Base-by-base conservation (phyloP, 2,797 vertebrate species). In the Anisognathus igniventris region DNA sequence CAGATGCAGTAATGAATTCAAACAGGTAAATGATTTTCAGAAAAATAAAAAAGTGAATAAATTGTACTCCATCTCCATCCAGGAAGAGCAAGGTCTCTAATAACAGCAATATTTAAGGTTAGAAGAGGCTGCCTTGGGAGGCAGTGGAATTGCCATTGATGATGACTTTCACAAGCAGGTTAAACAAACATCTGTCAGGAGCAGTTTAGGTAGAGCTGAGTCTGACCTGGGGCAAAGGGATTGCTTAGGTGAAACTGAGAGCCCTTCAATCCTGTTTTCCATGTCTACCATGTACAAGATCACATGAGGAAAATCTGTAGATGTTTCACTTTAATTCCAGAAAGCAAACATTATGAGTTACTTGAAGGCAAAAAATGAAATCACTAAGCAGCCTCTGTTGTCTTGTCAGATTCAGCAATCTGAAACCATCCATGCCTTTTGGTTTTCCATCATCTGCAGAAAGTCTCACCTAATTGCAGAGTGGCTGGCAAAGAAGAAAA, bases 181-280 rank as follows among this genome's bases (percentile, higher is more conserved):
- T 86, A 92, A 62, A 84, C 33, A 84, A 96, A 84, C 33, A 73
- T 37, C 77, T 84, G 47, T 33, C 84, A 93, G 73, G 24, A 88
- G 54, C 25, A 58, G 31, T 68, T 84, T 40, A 80, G 66, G 70
- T 37, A 88, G 42, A 83, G 57, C 54, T 3, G 1, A 74, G 28
- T 31, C 45, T 91, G 82, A 47, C 76, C 0, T 62, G 66, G 31
- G 62, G 79, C 57, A 84, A 93, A 93, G 31, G 25, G 40, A 75
- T 31, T 15, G 35, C 35, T 72, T 75, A 54, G n/a, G 66, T 73
- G 73, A 95, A 87, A 74, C 70, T 0, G 4, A 80, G 39, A 86
- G 39, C 31, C 35, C 33, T 71, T 77, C 65, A 51, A 31, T 64
- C 70, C 78, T 67, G 37, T 71, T 92, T 77, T 64, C 53, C 16